These are phyloP conservation scores for Meganola albula DNA, from an alignment of 2,888 invertebrate genomes.

Conservation along the genomic window DNA sequence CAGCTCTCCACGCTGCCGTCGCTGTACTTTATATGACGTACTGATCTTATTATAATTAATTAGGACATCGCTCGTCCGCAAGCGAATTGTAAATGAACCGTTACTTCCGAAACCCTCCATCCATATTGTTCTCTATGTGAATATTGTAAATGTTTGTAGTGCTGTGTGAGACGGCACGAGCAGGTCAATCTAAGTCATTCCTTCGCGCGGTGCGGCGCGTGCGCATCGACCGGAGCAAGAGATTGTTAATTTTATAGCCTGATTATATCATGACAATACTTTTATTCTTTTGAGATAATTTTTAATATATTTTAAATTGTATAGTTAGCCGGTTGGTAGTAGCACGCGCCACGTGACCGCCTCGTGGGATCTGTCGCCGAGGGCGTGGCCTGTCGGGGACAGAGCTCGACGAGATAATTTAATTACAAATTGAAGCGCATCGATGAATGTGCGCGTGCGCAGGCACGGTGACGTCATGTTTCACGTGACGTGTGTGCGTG, in stretches of 20 bases:
- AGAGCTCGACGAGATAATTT: constrained; percentile 5
- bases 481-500: constrained; percentile 1
- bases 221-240: constrained; percentile 5
- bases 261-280: constrained; percentile 27
- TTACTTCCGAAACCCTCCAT: constrained; percentile 47
- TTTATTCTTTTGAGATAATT: constrained; percentile 19
- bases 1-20: constrained; percentile 16
- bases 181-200: constrained; percentile 52
- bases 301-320: constrained; percentile 2
- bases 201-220: constrained; percentile 24
- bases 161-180: no score
- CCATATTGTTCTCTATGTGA: constrained; percentile 21
- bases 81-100: constrained; percentile 16
- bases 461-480: background rate
- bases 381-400: background rate
- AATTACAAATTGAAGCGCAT: constrained; percentile 17
- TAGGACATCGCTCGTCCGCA: constrained; percentile 13
- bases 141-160: constrained; percentile 20
- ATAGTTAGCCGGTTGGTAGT: constrained; percentile 3
- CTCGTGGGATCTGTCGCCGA: constrained; percentile 3
- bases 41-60: constrained; percentile 19
- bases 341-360: constrained; percentile 6
- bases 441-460: constrained; percentile 7
- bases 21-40: constrained; percentile 16
- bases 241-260: constrained; percentile 11